A percentile compares a stretch with the other conserved stretches of the same genome.
Evolutionary conservation across 2,113 vertebrate genomes (phyloP).

Genomic region (Eudorcas thomsonii): DNA sequence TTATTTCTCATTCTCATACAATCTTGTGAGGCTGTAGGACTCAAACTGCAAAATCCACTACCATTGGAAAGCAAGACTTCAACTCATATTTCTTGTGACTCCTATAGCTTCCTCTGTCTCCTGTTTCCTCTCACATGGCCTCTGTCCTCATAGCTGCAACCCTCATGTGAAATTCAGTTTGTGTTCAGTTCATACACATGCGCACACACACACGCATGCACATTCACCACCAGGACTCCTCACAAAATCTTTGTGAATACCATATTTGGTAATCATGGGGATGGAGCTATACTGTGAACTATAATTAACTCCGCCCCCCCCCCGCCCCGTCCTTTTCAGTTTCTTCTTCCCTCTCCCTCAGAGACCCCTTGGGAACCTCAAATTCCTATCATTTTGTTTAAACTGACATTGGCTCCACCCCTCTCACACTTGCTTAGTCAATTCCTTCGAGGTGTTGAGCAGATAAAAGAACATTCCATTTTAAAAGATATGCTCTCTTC

Average conservation of each 20-base stretch:
- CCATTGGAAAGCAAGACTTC: not conserved
- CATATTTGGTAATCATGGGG: not conserved
- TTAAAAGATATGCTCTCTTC: not conserved
- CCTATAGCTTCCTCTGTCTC: not conserved
- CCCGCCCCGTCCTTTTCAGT: not conserved
- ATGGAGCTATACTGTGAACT: not conserved
- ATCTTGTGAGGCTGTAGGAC: not conserved
- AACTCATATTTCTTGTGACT: not conserved
- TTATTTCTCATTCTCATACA: not conserved
- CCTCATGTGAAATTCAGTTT: not conserved
- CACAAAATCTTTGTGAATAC: not conserved
- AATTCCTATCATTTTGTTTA: not conserved
- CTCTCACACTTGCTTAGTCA: not conserved
- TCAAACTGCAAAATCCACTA: not conserved
- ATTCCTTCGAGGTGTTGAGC: not conserved
- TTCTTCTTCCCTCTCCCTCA: not conserved
- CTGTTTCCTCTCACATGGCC: not conserved
- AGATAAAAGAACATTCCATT: slow-evolving; percentile 1
- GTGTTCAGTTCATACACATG: not conserved
- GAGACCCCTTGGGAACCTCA: not conserved
- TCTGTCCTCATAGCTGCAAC: not conserved
- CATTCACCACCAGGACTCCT: not conserved
- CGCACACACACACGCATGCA: not conserved
- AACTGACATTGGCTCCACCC: not conserved
- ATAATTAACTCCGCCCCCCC: not conserved